Evolutionary conservation across 2,888 invertebrate species (phyloP).

Genomic region (Zygaena filipendulae): DNA sequence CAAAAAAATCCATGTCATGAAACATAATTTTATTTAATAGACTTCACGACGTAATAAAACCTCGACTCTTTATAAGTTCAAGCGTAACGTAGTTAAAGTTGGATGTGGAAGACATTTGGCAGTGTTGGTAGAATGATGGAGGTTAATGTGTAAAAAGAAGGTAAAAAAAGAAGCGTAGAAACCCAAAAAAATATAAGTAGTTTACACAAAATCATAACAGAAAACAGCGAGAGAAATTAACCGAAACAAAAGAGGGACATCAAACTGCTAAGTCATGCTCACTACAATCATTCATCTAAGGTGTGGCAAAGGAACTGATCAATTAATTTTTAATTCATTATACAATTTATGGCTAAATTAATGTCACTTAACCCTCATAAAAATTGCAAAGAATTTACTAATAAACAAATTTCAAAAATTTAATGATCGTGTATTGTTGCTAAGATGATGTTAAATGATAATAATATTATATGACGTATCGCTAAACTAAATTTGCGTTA

Average conservation of each 20-base stretch:
- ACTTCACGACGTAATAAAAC: no score
- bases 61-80: conserved; percentile 51
- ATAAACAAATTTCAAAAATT: conserved; percentile 39
- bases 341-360: conserved; percentile 39
- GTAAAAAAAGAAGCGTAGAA: conserved; percentile 28
- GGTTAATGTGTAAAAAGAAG: conserved; percentile 40
- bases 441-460: conserved; percentile 59
- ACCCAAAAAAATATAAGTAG: conserved; percentile 21
- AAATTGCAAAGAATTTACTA: conserved; percentile 47
- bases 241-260: conserved; percentile 28
- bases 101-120: conserved; percentile 39
- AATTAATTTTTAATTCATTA: conserved; percentile 43
- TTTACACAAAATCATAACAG: conserved; percentile 35
- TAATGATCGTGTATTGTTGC: conserved; percentile 48
- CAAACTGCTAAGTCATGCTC: conserved; percentile 50
- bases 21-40: no score
- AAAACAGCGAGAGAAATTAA: conserved; percentile 24
- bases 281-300: conserved; percentile 58
- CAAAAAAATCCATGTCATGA: no score
- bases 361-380: conserved; percentile 36
- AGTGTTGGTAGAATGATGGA: conserved; percentile 47
- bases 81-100: no score
- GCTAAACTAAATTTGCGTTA: conserved; percentile 64
- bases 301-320: conserved; percentile 68
- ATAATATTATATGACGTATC: conserved; percentile 24